Evolutionary conservation across 2,113 vertebrate genomes (phyloP).

Genomic region (Tympanuchus pallidicinctus): DNA sequence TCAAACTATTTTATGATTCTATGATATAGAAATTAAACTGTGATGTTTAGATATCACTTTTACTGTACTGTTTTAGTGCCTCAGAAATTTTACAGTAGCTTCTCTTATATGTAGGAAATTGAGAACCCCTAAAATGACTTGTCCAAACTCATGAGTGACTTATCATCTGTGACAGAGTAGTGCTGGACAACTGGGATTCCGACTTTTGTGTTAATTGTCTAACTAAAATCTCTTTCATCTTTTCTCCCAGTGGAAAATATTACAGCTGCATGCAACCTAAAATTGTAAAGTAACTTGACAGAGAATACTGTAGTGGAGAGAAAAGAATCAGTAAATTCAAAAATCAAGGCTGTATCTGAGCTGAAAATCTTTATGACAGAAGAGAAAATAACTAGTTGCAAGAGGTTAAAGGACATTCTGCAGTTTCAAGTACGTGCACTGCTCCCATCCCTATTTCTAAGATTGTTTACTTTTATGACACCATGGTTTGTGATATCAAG

Average conservation of each 20-base stretch:
- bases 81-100: neutral
- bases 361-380: slow-evolving; percentile 2
- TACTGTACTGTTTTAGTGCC: neutral
- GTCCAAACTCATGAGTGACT: neutral
- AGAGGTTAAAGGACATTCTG: neutral
- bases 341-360: neutral
- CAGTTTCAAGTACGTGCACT: neutral
- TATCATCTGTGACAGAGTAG: neutral
- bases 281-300: neutral
- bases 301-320: neutral
- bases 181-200: neutral
- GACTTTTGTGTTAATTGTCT: neutral
- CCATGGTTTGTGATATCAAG: neutral
- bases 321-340: slow-evolving; percentile 14
- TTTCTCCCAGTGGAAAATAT: neutral
- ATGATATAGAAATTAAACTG: slow-evolving; percentile 23
- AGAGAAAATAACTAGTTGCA: slow-evolving; percentile 5
- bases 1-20: too few species aligned
- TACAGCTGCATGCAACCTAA: neutral
- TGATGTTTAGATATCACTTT: neutral
- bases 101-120: neutral
- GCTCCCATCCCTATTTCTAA: neutral
- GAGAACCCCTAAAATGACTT: neutral
- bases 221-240: neutral
- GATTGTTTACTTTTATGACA: slow-evolving; percentile 2